Base-by-base conservation (phyloP, 2,113 vertebrate genomes). In the Pao palembangensis region DNA sequence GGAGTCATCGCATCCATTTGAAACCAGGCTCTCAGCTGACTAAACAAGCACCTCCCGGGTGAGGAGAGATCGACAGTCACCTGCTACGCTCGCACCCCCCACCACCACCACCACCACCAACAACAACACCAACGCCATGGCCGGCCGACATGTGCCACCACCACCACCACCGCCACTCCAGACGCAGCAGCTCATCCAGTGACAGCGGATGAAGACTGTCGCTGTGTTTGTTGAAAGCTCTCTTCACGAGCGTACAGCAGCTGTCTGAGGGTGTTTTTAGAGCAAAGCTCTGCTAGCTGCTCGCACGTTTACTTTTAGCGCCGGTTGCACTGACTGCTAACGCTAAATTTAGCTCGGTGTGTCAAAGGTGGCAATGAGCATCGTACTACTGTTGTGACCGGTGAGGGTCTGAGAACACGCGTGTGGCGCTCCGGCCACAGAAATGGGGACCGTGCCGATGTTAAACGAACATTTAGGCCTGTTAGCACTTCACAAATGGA, bases 271-370 rank as follows among this genome's bases (percentile, higher is more conserved):
- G 72, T 59, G 53, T 60, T 64, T 71, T 55, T 16, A 44, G 51
- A 76, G 61, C 42, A 53, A 73, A 65, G 67, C 73, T 51, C 50
- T 42, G 62, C 56, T 67, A 25, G 60, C 71, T 62, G 76, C 67
- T 75, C 19, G 17, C 64, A 15, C 68, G 67, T 76, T 83, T 81
- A 68, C 72, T 86, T 79, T 76, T 77, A 83, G 78, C 54, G 11
- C 17, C 8, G 60, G 75, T 75, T 61, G 25, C 50, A 64, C 21
- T 62, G 70, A 73, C 59, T 62, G 73, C 68, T 64, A 67, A 16
- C 31, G 72, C 76, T 83, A 87, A 87, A 76, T 87, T 83, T 83
- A 85, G 82, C 58, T 51, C 28, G 46, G 14, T 55, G 61, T 73
- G 79, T 78, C 71, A 69, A 57, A 70, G 59, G 73, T 66, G 71